Percentiles rank a stretch among this genome's conserved stretches.
Conservation (phyloP, 1,140 invertebrate genomes). For the Oncopeltus fasciatus region DNA sequence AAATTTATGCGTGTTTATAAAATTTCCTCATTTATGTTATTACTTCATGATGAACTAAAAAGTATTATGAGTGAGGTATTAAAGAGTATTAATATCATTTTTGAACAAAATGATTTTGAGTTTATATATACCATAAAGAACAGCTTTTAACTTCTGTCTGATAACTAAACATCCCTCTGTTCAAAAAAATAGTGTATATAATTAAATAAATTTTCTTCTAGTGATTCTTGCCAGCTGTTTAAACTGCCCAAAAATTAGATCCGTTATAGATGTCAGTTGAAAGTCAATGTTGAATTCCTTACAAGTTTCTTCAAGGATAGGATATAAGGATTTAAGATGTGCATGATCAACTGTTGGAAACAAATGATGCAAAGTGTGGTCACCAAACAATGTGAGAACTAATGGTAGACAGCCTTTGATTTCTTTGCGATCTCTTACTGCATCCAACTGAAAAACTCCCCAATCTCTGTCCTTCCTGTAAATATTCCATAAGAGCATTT, state of each 20-base stretch:
- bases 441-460: slow-evolving; percentile 62
- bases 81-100: no score
- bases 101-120: no score
- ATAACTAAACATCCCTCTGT: no score
- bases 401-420: slow-evolving; percentile 53
- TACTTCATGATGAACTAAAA: no score
- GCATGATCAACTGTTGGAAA: slow-evolving; percentile 65
- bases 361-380: slow-evolving; percentile 65
- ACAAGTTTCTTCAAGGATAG: slow-evolving; percentile 48
- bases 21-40: no score
- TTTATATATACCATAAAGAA: no score
- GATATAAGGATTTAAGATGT: slow-evolving; percentile 43
- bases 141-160: no score
- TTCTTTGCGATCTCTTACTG: slow-evolving; percentile 53
- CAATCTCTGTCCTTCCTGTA: slow-evolving; percentile 49
- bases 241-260: slow-evolving; percentile 14
- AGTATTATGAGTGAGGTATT: no score
- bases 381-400: slow-evolving; percentile 55
- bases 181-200: no score
- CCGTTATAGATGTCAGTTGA: neutral
- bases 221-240: slow-evolving; percentile 10
- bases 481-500: slow-evolving; percentile 7
- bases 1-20: no score
- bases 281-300: slow-evolving; percentile 48
- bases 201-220: neutral